These are phyloP conservation scores for Vollenhovia emeryi DNA, from an alignment of 1,140 invertebrate genomes.

Conservation along the genomic window DNA sequence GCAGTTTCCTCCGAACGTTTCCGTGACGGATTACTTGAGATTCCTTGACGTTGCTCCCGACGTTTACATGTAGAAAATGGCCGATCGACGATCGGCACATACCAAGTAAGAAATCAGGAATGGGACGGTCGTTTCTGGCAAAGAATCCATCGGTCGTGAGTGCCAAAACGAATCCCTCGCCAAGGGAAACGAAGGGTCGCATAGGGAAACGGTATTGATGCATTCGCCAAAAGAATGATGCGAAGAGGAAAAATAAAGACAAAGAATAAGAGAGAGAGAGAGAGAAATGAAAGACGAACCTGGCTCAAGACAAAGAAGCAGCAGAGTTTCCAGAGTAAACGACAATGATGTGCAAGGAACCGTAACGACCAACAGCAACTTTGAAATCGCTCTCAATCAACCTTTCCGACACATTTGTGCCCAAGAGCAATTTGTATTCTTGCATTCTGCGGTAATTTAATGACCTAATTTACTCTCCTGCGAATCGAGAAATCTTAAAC, in stretches of 20 bases:
- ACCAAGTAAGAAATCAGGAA: constrained; percentile 26
- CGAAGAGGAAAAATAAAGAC: background rate
- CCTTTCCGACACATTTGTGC: constrained; percentile 61
- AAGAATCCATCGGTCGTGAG: constrained; percentile 76
- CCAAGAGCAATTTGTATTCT: constrained; percentile 36
- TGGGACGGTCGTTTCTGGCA: constrained; percentile 54
- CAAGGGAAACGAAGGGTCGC: background rate
- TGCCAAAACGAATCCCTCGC: constrained; percentile 80
- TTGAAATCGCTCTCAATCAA: constrained; percentile 66
- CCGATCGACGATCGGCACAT: constrained; percentile 42
- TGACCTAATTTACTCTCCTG: background rate
- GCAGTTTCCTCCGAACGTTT: constrained; percentile 27
- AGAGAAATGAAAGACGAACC: background rate
- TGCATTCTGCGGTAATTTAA: constrained; percentile 1
- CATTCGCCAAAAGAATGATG: background rate
- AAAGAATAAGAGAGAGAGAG: background rate
- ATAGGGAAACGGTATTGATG: constrained; percentile 15
- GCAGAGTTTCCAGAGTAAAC: constrained; percentile 63
- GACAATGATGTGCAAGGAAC: constrained; percentile 74
- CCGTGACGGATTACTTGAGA: background rate
- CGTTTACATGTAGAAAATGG: constrained; percentile 40
- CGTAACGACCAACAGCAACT: constrained; percentile 71
- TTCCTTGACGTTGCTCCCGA: constrained; percentile 2
- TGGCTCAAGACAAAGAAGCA: constrained; percentile 74
- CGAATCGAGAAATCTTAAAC: constrained; percentile 1